phyloP scores from a whole-genome alignment of 2,797 vertebrate genomes.

The Pangasius djambal region DNA sequence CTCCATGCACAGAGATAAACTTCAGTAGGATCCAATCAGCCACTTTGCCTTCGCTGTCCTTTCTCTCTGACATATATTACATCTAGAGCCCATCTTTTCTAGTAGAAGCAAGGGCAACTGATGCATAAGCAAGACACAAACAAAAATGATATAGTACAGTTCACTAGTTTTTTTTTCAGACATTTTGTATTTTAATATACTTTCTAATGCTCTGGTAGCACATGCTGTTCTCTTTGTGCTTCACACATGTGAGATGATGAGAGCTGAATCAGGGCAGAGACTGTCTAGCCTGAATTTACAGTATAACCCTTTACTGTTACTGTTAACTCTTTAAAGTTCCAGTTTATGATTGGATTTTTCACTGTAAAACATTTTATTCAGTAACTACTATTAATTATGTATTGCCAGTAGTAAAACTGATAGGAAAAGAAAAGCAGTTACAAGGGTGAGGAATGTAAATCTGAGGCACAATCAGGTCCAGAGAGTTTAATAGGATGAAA shows the following conservation, averaged over 20 bases:
- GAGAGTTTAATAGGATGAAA: constrained; percentile 14
- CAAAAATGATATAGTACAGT: not conserved
- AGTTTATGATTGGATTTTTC: not conserved
- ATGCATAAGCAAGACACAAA: constrained; percentile 17
- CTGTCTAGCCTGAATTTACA: not conserved
- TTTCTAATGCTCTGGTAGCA: constrained; percentile 6
- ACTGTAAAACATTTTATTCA: not conserved
- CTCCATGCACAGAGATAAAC: constrained; percentile 53
- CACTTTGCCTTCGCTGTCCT: constrained; percentile 33
- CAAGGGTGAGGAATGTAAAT: not conserved
- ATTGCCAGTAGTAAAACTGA: not conserved
- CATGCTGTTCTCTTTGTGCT: not conserved
- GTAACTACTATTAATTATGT: not conserved
- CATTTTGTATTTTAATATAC: not conserved
- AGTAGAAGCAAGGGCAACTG: constrained; percentile 11
- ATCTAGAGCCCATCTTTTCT: constrained; percentile 26
- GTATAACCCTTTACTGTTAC: not conserved
- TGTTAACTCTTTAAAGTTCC: not conserved
- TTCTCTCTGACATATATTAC: constrained; percentile 12
- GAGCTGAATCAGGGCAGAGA: not conserved
- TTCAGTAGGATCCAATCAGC: constrained; percentile 57
- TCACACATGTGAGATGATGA: not conserved
- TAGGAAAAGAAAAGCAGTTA: not conserved
- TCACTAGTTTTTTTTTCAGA: not conserved
- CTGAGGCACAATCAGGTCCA: not conserved